A percentile compares a stretch with the other conserved stretches of the same genome.
Conservation (phyloP, 1,140 invertebrate species). For the Heliconius nattereri region DNA sequence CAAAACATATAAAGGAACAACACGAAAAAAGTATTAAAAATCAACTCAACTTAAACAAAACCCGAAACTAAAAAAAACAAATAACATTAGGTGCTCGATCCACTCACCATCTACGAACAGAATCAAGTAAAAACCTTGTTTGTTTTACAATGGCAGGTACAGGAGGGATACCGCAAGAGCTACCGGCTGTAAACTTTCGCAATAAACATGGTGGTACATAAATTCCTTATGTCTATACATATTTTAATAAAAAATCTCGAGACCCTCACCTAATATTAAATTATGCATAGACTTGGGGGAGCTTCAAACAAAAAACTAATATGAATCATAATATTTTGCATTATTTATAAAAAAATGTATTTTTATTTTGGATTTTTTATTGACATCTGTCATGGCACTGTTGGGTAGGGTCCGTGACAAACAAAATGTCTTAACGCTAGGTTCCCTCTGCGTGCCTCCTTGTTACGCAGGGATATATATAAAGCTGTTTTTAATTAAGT, state of each 20-base stretch:
- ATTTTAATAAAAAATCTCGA: constrained; percentile 17
- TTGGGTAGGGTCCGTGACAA: too few relatives aligned
- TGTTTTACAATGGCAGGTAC: constrained; percentile 4
- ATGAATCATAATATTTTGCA: neutral
- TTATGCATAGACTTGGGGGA: constrained; percentile 3
- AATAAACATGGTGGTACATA: constrained; percentile 29
- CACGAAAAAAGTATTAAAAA: too few relatives aligned
- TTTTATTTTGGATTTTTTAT: too few relatives aligned
- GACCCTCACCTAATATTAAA: neutral
- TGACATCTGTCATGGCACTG: too few relatives aligned
- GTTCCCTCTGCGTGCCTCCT: too few relatives aligned
- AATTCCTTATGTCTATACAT: constrained; percentile 21
- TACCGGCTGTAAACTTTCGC: constrained; percentile 32
- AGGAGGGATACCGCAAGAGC: constrained; percentile 1
- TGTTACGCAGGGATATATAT: too few relatives aligned
- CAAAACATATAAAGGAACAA: too few relatives aligned
- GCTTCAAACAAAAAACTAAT: neutral
- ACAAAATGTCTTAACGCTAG: too few relatives aligned
- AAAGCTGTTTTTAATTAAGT: too few relatives aligned
- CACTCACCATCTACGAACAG: neutral
- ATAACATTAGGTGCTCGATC: neutral
- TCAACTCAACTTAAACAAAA: too few relatives aligned
- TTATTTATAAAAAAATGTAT: neutral
- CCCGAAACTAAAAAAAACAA: neutral
- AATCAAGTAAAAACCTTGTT: neutral